phyloP scores from a whole-genome alignment of 1,140 invertebrate species.

The Leptonema lineaticorne region DNA sequence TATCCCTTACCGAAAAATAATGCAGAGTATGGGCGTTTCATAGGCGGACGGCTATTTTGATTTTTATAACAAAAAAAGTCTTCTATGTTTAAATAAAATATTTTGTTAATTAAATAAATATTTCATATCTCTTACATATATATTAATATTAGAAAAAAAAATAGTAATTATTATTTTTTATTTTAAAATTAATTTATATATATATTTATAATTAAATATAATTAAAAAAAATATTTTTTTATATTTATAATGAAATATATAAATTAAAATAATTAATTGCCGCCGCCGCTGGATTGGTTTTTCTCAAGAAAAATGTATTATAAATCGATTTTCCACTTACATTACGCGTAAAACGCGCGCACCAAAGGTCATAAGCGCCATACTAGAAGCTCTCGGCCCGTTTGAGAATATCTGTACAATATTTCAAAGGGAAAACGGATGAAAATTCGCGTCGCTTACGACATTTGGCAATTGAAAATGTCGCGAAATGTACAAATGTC shows the following conservation, averaged over 20 bases:
- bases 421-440: no score
- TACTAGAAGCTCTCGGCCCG: neutral
- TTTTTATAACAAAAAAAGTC: no score
- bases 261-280: neutral
- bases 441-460: slow-evolving; percentile 29
- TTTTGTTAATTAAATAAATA: no score
- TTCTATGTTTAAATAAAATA: no score
- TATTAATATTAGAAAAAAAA: no score
- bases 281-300: slow-evolving; percentile 32
- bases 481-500: slow-evolving; percentile 36
- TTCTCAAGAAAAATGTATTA: slow-evolving; percentile 40
- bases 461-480: slow-evolving; percentile 24
- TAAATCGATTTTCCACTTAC: slow-evolving; percentile 43
- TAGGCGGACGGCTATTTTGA: neutral
- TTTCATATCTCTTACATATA: no score
- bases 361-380: slow-evolving; percentile 3
- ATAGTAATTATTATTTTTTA: no score
- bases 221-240: no score
- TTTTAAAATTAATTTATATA: no score
- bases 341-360: slow-evolving; percentile 28
- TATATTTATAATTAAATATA: no score
- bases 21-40: no score
- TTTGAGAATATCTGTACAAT: slow-evolving; percentile 1
- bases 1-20: no score
- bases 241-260: neutral